Percentiles rank a stretch among this genome's conserved stretches.
Conservation (phyloP, 2,888 invertebrate species). For the Gisinianus flammeolus region DNA sequence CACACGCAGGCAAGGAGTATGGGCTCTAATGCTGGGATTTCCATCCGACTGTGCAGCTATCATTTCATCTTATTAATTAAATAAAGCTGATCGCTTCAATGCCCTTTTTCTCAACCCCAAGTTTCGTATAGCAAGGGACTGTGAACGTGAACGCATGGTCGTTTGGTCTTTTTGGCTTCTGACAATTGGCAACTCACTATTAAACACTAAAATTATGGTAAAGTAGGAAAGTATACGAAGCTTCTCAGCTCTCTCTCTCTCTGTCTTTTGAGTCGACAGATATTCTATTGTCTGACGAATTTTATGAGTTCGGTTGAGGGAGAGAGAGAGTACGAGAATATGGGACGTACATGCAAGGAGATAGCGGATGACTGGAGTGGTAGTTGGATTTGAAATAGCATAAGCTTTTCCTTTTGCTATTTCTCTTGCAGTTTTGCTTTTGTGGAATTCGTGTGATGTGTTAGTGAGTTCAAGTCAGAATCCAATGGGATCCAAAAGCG, state of each 20-base stretch:
- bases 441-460: no score
- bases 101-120: background rate
- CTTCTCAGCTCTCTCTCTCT: background rate
- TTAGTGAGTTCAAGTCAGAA: no score
- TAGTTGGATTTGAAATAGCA: no score
- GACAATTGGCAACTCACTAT: no score
- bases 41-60: background rate
- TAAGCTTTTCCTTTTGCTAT: no score
- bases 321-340: no score
- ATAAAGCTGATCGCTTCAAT: constrained; percentile 23
- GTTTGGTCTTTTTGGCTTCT: no score
- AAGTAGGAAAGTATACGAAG: background rate
- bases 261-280: background rate
- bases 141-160: background rate
- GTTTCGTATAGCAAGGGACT: background rate
- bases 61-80: constrained; percentile 33
- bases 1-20: no score
- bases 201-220: no score
- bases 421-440: no score
- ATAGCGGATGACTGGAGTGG: background rate
- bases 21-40: background rate
- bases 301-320: background rate
- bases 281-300: constrained; percentile 5
- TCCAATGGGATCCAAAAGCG: no score
- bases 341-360: no score